Conservation (phyloP, 2,797 vertebrate species). For the Labeo calbasu region DNA sequence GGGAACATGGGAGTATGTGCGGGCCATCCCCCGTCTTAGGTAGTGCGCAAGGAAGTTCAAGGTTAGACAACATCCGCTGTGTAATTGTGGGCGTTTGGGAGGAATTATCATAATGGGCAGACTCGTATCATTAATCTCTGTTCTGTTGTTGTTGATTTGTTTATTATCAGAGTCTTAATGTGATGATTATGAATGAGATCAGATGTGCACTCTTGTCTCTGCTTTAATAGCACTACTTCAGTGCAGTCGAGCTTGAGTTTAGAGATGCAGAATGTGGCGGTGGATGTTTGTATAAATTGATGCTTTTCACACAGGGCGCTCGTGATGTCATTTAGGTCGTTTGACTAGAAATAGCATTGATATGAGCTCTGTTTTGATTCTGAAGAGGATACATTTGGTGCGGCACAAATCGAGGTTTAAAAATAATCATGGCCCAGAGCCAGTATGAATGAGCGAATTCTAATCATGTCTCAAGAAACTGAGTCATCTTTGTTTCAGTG, state of each 20-base stretch:
- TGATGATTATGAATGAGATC: conserved; percentile 47
- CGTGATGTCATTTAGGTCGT: not conserved
- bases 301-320: not conserved
- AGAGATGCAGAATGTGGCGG: not conserved
- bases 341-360: not conserved
- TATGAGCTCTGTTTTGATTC: not conserved
- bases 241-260: not conserved
- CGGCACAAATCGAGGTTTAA: not conserved
- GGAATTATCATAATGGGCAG: conserved; percentile 22
- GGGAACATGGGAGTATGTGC: conserved; percentile 31
- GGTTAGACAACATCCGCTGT: conserved; percentile 36
- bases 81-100: conserved; percentile 40
- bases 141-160: conserved; percentile 32
- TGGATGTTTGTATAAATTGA: conserved; percentile 17
- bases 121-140: conserved; percentile 40
- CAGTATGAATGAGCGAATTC: not conserved
- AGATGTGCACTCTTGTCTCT: conserved; percentile 20
- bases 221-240: conserved; percentile 23
- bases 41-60: conserved; percentile 39
- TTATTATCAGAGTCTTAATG: conserved; percentile 35
- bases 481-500: not conserved
- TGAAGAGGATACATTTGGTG: conserved; percentile 12
- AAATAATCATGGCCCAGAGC: not conserved
- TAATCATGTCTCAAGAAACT: not conserved
- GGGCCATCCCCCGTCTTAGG: not conserved